Conservation (phyloP, 2,113 vertebrate genomes). For the Corythoichthys intestinalis region DNA sequence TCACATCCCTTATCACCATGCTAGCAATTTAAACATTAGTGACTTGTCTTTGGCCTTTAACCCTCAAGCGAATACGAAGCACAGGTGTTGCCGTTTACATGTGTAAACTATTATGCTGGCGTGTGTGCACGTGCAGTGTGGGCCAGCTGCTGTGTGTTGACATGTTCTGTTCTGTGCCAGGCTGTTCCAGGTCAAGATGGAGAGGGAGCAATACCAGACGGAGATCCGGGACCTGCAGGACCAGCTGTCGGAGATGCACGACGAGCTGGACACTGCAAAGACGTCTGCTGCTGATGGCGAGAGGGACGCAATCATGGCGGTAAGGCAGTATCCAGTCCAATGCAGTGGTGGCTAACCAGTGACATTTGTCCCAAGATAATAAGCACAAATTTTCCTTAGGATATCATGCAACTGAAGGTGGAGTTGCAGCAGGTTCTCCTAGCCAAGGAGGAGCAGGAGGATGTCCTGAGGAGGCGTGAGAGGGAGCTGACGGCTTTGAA, state of each 20-base stretch:
- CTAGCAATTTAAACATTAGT: constrained; percentile 37
- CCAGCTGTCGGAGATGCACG: constrained; percentile 98
- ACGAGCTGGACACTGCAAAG: constrained; percentile 88
- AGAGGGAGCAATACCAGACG: constrained; percentile 89
- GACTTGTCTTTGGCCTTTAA: constrained; percentile 28
- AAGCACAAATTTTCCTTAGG: constrained; percentile 62
- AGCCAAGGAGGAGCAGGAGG: constrained; percentile 88
- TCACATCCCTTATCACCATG: constrained; percentile 27
- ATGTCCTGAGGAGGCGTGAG: constrained; percentile 84
- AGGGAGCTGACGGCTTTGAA: constrained; percentile 91
- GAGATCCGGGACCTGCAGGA: constrained; percentile 97
- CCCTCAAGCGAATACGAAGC: constrained; percentile 16
- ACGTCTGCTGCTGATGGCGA: constrained; percentile 74
- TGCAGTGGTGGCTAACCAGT: too few relatives aligned
- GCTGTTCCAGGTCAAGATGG: constrained; percentile 96
- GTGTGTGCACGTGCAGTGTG: constrained; percentile 1
- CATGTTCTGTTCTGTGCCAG: constrained; percentile 62
- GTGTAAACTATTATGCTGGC: constrained; percentile 45
- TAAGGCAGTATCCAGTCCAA: constrained; percentile 41
- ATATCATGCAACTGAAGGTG: constrained; percentile 83
- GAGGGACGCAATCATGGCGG: constrained; percentile 82
- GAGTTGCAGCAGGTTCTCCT: constrained; percentile 82
- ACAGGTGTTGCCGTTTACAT: constrained; percentile 36
- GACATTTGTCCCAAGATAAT: background rate
- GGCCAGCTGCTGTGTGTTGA: constrained; percentile 26